phyloP scores from a whole-genome alignment of 2,113 vertebrate species.

The Aix galericulata region DNA sequence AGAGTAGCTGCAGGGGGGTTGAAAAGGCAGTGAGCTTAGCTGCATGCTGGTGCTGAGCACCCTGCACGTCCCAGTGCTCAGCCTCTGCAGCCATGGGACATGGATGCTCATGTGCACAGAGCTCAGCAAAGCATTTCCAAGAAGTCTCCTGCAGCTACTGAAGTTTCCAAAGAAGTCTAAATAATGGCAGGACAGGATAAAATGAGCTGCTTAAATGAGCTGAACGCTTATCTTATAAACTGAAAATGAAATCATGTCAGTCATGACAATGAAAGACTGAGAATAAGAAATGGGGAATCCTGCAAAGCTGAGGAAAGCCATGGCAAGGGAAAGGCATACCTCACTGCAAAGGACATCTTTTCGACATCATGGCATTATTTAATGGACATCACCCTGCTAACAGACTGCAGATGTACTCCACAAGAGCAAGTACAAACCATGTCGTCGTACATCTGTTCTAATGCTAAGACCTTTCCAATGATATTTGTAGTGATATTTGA shows the following conservation, averaged over 20 bases:
- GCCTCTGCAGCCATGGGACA: neutral
- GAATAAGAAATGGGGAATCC: neutral
- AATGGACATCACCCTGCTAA: slow-evolving; percentile 23
- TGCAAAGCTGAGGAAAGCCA: neutral
- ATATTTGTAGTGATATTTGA: slow-evolving; percentile 58
- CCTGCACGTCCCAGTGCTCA: neutral
- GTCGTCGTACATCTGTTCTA: slow-evolving; percentile 17
- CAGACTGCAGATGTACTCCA: slow-evolving; percentile 29
- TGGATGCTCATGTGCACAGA: neutral
- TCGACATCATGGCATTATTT: neutral
- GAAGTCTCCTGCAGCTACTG: neutral
- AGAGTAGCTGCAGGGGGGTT: rapidly evolving
- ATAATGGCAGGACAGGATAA: neutral
- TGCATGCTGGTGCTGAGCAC: rapidly evolving
- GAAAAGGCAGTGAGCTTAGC: neutral
- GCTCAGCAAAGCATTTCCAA: neutral
- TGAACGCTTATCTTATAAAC: neutral
- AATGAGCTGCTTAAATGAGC: neutral
- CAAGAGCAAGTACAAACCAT: slow-evolving; percentile 26
- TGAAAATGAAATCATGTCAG: neutral
- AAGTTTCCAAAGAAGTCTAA: neutral
- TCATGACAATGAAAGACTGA: neutral
- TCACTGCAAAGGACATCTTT: neutral
- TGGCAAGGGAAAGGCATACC: neutral
- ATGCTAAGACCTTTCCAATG: slow-evolving; percentile 57